These are phyloP conservation scores for Piscicola geometra DNA, from an alignment of 2,888 invertebrate species.

Conservation along the genomic window DNA sequence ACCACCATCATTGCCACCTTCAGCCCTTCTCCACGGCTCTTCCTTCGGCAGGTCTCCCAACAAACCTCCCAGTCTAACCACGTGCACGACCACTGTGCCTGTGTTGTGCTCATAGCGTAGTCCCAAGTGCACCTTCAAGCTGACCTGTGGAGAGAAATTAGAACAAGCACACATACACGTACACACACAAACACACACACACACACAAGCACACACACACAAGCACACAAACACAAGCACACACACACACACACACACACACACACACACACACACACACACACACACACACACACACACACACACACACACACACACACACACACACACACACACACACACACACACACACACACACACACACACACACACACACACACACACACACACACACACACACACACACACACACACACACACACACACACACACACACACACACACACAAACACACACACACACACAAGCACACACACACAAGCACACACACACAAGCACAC, in stretches of 20 bases:
- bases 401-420: too few species aligned
- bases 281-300: constrained; percentile 22
- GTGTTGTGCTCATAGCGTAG: not conserved
- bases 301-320: constrained; percentile 10
- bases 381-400: too few species aligned
- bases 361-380: too few species aligned
- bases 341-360: too few species aligned
- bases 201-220: not conserved
- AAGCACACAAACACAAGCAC: not conserved
- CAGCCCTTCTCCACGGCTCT: not conserved
- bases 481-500: too few species aligned
- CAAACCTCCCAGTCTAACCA: not conserved
- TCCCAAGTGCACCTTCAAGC: not conserved
- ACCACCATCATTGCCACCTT: not conserved
- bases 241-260: constrained; percentile 18
- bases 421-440: too few species aligned
- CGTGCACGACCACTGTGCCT: not conserved
- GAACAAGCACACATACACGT: not conserved
- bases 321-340: too few species aligned
- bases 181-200: not conserved
- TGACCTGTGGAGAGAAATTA: not conserved
- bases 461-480: too few species aligned
- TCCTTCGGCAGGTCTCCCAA: not conserved
- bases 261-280: constrained; percentile 21
- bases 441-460: too few species aligned